Percentiles rank a stretch among this genome's conserved stretches.
Conservation (phyloP, 1,140 invertebrate species). For the Drosophila chauvacae region DNA sequence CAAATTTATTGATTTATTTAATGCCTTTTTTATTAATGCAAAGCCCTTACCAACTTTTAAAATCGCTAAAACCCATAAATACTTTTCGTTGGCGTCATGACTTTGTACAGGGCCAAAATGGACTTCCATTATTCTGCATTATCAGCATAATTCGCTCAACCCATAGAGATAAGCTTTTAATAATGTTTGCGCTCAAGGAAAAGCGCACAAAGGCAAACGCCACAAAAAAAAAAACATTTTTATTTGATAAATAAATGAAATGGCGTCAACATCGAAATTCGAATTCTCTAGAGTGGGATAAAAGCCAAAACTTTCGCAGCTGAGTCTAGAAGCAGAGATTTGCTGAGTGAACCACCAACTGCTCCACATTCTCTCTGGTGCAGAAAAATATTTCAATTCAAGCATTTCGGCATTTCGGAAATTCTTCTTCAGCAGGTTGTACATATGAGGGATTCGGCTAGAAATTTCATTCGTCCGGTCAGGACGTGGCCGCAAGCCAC, state of each 20-base stretch:
- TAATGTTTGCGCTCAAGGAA: slow-evolving; percentile 7
- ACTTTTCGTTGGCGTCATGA: slow-evolving; percentile 27
- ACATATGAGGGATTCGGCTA: neutral
- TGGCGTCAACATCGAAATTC: neutral
- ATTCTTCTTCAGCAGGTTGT: neutral
- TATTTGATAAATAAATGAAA: slow-evolving; percentile 24
- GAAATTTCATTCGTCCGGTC: neutral
- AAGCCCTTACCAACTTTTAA: neutral
- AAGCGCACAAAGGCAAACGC: slow-evolving; percentile 3
- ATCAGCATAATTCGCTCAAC: slow-evolving; percentile 33
- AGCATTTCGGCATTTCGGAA: slow-evolving; percentile 1
- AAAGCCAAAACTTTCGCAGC: neutral
- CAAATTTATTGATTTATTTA: neutral
- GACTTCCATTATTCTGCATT: slow-evolving; percentile 25
- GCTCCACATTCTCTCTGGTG: slow-evolving; percentile 2
- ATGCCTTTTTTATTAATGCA: neutral
- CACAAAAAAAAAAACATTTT: neutral
- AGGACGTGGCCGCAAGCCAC: neutral
- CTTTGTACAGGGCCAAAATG: slow-evolving; percentile 9
- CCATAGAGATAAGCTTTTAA: slow-evolving; percentile 20
- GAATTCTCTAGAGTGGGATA: neutral
- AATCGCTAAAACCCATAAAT: slow-evolving; percentile 4
- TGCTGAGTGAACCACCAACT: neutral
- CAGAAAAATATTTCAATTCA: slow-evolving; percentile 3
- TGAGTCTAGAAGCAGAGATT: neutral